phyloP scores from a whole-genome alignment of 2,888 invertebrate species.

The Drosophila peninsularis region DNA sequence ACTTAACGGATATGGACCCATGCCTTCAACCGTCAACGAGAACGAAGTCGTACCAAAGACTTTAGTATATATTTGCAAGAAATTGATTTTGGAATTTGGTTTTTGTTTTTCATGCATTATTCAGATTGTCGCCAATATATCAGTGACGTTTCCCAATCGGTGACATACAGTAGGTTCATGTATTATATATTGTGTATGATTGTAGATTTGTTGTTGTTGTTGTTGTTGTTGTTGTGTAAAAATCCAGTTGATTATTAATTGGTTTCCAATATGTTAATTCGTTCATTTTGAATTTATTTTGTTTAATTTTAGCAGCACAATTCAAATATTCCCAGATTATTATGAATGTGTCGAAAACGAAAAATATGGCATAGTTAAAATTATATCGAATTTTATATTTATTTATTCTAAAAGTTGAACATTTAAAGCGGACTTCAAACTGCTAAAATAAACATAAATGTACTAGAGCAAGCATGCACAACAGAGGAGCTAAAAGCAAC shows the following conservation, averaged over 20 bases:
- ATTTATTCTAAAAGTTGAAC: slow-evolving; percentile 14
- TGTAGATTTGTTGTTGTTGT: slow-evolving; percentile 45
- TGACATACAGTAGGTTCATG: slow-evolving; percentile 64
- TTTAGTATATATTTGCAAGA: slow-evolving; percentile 68
- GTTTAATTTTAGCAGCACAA: slow-evolving; percentile 52
- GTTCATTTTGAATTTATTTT: slow-evolving; percentile 52
- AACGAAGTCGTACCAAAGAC: slow-evolving; percentile 85
- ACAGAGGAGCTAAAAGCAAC: background rate
- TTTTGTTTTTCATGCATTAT: slow-evolving; percentile 50
- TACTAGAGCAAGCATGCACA: slow-evolving; percentile 16
- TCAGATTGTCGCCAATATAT: slow-evolving; percentile 51
- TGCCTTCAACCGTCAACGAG: slow-evolving; percentile 85
- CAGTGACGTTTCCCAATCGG: slow-evolving; percentile 51
- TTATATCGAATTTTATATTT: slow-evolving; percentile 36
- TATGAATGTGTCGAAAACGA: slow-evolving; percentile 58
- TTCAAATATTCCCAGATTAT: slow-evolving; percentile 43
- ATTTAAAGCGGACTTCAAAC: slow-evolving; percentile 13
- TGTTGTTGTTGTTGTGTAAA: slow-evolving; percentile 53
- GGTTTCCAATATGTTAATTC: slow-evolving; percentile 56
- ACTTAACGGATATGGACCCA: slow-evolving; percentile 85
- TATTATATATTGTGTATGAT: slow-evolving; percentile 37
- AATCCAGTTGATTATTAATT: slow-evolving; percentile 61
- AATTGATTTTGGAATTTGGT: slow-evolving; percentile 46
- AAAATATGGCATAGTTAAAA: slow-evolving; percentile 64
- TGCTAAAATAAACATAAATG: background rate